Conservation (phyloP, 2,797 vertebrate genomes). For the Chelon labrosus region DNA sequence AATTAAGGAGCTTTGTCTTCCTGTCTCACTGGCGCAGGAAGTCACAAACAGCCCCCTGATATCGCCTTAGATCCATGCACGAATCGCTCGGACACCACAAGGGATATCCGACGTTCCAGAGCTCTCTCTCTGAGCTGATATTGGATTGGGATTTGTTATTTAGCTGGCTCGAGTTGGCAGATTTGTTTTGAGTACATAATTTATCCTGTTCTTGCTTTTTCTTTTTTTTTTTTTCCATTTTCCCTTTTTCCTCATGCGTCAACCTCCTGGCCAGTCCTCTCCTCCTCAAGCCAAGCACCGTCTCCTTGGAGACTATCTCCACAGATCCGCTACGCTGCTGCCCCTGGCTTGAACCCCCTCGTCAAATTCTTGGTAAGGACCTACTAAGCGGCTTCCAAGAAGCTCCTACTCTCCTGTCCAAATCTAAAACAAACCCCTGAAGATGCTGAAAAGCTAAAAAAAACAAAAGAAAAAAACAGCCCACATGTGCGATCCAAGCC, state of each 20-base stretch:
- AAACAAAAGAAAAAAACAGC: not conserved
- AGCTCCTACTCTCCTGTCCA: slow-evolving; percentile 41
- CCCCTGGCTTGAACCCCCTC: slow-evolving; percentile 59
- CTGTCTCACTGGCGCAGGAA: slow-evolving; percentile 62
- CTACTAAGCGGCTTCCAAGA: slow-evolving; percentile 65
- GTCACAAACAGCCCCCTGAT: slow-evolving; percentile 55
- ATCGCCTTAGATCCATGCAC: slow-evolving; percentile 70
- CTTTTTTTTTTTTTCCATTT: slow-evolving; percentile 42
- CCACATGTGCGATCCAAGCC: slow-evolving; percentile 29
- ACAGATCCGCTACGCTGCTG: slow-evolving; percentile 65
- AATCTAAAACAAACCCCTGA: slow-evolving; percentile 43
- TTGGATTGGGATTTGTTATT: slow-evolving; percentile 61
- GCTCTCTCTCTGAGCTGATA: slow-evolving; percentile 47
- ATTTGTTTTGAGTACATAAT: slow-evolving; percentile 71
- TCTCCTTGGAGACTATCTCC: slow-evolving; percentile 74
- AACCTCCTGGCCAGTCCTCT: slow-evolving; percentile 71
- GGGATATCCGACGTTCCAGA: slow-evolving; percentile 60
- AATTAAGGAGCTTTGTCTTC: slow-evolving; percentile 68
- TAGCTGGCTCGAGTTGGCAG: slow-evolving; percentile 57
- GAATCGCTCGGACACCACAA: slow-evolving; percentile 55
- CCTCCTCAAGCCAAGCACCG: slow-evolving; percentile 71
- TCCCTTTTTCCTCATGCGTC: slow-evolving; percentile 51
- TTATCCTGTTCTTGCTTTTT: slow-evolving; percentile 60
- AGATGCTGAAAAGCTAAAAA: slow-evolving; percentile 27
- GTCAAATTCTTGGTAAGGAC: slow-evolving; percentile 58